Percentiles rank a stretch among this genome's conserved stretches.
Evolutionary conservation across 2,888 invertebrate species (phyloP).

Genomic region (Rhorus exstirpatorius): DNA sequence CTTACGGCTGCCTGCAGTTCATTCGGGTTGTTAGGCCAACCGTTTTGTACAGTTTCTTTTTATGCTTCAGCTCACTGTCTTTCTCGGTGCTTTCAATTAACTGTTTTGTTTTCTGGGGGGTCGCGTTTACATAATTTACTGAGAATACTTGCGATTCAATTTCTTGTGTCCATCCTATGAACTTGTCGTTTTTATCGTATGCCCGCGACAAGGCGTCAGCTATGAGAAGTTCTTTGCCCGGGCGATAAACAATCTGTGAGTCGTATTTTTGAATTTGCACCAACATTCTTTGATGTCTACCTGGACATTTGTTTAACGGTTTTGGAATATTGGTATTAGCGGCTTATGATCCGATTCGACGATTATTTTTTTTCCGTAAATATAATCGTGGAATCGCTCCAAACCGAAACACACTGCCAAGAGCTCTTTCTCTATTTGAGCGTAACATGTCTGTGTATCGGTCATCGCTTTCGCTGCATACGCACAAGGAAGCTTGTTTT

Average conservation of each 20-base stretch:
- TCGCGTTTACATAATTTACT: conserved; percentile 48
- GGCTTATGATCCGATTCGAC: conserved; percentile 72
- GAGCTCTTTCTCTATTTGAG: conserved; percentile 71
- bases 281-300: conserved; percentile 63
- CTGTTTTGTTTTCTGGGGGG: conserved; percentile 43
- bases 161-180: conserved; percentile 47
- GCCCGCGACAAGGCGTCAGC: conserved; percentile 69
- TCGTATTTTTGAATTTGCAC: conserved; percentile 67
- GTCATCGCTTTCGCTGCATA: conserved; percentile 46
- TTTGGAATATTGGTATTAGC: conserved; percentile 63
- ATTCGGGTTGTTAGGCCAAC: conserved; percentile 52
- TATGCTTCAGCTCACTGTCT: conserved; percentile 52
- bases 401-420: conserved; percentile 69
- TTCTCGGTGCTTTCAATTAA: conserved; percentile 52
- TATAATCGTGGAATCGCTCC: conserved; percentile 69
- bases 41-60: conserved; percentile 38
- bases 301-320: conserved; percentile 59
- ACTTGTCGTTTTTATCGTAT: conserved; percentile 40
- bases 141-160: conserved; percentile 58
- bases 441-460: conserved; percentile 60
- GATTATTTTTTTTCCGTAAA: conserved; percentile 66
- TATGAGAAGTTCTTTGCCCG: conserved; percentile 68
- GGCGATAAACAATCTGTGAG: conserved; percentile 57
- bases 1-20: conserved; percentile 24
- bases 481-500: conserved; percentile 22